Evolutionary conservation across 2,888 invertebrate species (phyloP), one percentile per base, ranked within the genome.

Genomic region (Protonemura montana): DNA sequence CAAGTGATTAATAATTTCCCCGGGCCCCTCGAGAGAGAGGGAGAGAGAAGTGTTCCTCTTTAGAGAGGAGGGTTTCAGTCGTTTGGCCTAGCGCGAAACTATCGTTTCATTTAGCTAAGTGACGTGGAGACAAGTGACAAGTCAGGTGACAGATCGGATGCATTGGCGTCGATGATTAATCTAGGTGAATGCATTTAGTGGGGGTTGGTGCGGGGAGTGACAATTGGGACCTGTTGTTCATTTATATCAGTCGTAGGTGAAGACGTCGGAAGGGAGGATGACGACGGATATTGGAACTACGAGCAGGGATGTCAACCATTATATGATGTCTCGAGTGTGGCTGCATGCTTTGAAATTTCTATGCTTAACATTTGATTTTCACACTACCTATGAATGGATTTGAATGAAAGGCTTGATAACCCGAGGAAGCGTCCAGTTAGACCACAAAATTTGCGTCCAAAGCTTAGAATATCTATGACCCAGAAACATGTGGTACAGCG

Each of bases 41-140:
- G 13, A 59, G 21, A 13, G 59, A 21, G 21, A 21, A 21, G 59
- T 10, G 59, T 10, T 10, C 59, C 35, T 10, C 35, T 35, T 35
- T 35, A 10, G 5, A 3, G 3, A 21, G 59, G 59, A 21, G 13
- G 59, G 13, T 35, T 35, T 35, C 35, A 6, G 35, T 35, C 35
- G 35, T 35, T 35, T n/a, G n/a, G 21, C 21, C 16, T 21, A 13
- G 13, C 59, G 59, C 59, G 59, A 59, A 21, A 59, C 13, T 10
- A 59, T 59, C 59, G 59, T 59, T 59, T 59, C 59, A 59, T 59
- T 59, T 59, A 21, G 59, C 59, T 59, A 59, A 59, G 59, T 59
- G 59, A 59, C 59, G 59, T 2, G 16, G 59, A 59, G 59, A 59
- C 59, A 59, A 59, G 59, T 59, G 59, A 59, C 59, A 59, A 59